phyloP scores from a whole-genome alignment of 2,888 invertebrate species.

The Ecdyonurus torrentis region DNA sequence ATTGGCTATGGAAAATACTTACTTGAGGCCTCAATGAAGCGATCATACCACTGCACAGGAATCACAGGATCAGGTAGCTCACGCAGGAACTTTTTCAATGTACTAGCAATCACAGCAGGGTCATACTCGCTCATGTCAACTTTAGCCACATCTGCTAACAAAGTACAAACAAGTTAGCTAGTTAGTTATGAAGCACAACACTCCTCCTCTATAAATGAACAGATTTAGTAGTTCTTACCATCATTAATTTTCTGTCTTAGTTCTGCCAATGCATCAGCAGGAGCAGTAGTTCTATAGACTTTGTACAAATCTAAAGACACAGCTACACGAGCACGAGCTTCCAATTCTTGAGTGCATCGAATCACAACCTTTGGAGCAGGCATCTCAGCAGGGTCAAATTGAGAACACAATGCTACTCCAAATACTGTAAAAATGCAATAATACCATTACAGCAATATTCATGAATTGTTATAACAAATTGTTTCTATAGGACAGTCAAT shows the following conservation, averaged over 20 bases:
- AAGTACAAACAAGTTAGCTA: background rate
- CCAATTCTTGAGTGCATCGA: conserved; percentile 41
- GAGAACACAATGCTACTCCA: conserved; percentile 42
- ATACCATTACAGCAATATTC: too few relatives aligned
- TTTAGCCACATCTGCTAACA: conserved; percentile 15
- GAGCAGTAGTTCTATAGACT: conserved; percentile 43
- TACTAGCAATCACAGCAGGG: conserved; percentile 37
- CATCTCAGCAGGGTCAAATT: conserved; percentile 36
- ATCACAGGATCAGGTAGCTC: conserved; percentile 61
- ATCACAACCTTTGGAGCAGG: conserved; percentile 42
- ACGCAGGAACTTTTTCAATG: conserved; percentile 51
- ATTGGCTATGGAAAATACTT: conserved; percentile 15
- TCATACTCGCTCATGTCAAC: conserved; percentile 32
- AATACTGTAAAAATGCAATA: conserved; percentile 31
- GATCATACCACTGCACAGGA: conserved; percentile 54
- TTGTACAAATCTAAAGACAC: conserved; percentile 42
- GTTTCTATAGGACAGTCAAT: too few relatives aligned
- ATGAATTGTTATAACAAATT: too few relatives aligned
- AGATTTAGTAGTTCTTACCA: conserved; percentile 18
- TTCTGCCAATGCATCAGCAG: conserved; percentile 39
- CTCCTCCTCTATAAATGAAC: background rate
- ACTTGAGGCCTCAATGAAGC: conserved; percentile 42
- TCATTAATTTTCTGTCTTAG: conserved; percentile 35
- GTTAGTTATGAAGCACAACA: background rate
- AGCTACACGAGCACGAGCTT: conserved; percentile 32